Base-by-base conservation (phyloP, 2,113 vertebrate genomes). In the Solenodon paradoxus region DNA sequence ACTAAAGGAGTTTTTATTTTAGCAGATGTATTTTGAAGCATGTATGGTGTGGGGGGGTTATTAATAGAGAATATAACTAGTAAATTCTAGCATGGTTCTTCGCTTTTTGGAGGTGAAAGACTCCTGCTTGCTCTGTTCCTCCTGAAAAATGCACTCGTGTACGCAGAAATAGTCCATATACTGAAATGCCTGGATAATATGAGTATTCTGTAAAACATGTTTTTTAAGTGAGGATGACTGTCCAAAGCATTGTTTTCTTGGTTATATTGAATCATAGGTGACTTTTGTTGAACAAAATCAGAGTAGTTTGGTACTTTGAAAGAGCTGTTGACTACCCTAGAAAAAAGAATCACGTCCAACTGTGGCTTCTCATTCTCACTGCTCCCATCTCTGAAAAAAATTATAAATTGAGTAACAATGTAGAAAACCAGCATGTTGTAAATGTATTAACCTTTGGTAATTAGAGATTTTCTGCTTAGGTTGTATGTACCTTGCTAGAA, bases 1-100 rank as follows among this genome's bases (percentile, higher is more conserved):
- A 92, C 3, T 69, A 47, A 91, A 81, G n/a, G n/a, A n/a, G n/a
- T n/a, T n/a, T n/a, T n/a, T n/a, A n/a, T 92, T 88, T 96, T 84
- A 92, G 40, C 74, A 89, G 86, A 35, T 91, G 55, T 85, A 77
- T 96, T 94, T 91, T 94, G 15, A 80, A 83, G 61, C 63, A 63
- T 26, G 28, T 26, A 13, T 13, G 20, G 59, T 20, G 59, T 59
- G 81, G 53, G 32, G 32, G 68, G 72, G 78, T 63, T 57, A 59
- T 78, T 92, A 75, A 75, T 94, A n/a, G 51, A 77, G 32, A 86
- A 32, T 88, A 74, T 74, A 77, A 90, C 38, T 88, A 64, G 40
- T 85, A 35, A 91, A 6, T 74, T 57, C 57, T 68, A 63, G 45
- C 28, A 64, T 80, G 5, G 7, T 88, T 75, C 55, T 86, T 79